These are phyloP conservation scores for Poeciliopsis infans DNA, from an alignment of 2,797 vertebrate species.

Conservation along the genomic window DNA sequence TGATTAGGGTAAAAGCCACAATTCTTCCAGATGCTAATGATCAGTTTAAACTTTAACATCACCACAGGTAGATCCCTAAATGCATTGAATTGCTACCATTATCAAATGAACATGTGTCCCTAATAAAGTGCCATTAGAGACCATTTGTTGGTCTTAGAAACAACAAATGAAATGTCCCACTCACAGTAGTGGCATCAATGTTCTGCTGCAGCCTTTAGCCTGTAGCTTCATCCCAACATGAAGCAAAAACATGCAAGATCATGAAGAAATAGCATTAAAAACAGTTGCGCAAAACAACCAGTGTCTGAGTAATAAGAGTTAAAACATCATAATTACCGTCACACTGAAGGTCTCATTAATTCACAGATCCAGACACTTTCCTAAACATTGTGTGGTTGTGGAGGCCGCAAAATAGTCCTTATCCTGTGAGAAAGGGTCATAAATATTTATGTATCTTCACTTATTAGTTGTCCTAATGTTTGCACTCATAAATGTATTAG, in stretches of 20 bases:
- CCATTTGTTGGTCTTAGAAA: neutral
- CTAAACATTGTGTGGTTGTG: neutral
- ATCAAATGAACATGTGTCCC: neutral
- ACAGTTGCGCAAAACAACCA: neutral
- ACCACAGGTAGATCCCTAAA: neutral
- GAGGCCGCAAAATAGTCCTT: neutral
- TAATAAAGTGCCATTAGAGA: neutral
- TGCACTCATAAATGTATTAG: neutral
- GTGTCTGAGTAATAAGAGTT: neutral
- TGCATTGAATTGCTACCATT: neutral
- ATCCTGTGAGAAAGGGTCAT: neutral
- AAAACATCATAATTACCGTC: neutral
- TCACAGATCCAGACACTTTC: neutral
- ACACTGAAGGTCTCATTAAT: neutral
- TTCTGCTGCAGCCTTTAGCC: neutral
- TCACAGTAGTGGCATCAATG: neutral
- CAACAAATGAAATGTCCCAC: neutral
- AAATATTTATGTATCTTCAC: neutral
- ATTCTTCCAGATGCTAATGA: neutral
- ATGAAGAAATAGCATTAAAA: neutral
- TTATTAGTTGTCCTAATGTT: neutral
- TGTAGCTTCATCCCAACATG: neutral
- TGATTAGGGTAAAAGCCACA: no score
- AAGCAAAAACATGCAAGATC: neutral
- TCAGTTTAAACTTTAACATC: neutral